These are phyloP conservation scores for Harlomillsia oculata DNA, from an alignment of 1,140 invertebrate genomes.

Conservation along the genomic window DNA sequence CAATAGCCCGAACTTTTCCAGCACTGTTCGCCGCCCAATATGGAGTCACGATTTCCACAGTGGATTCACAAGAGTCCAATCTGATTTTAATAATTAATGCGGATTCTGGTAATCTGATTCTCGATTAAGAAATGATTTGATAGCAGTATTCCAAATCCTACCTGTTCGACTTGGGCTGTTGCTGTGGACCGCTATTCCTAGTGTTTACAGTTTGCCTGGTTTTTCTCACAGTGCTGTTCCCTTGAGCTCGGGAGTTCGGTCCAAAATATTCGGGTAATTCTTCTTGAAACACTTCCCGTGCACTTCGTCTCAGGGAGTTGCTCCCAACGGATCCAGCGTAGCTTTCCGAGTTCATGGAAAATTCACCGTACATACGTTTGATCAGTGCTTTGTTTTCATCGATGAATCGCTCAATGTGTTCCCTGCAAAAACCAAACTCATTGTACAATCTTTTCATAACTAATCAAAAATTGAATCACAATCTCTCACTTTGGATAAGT, in stretches of 20 bases:
- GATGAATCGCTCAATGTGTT: slow-evolving; percentile 79
- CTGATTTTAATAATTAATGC: slow-evolving; percentile 42
- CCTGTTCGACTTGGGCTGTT: slow-evolving; percentile 33
- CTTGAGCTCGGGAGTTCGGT: background rate
- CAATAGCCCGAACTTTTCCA: slow-evolving; percentile 78
- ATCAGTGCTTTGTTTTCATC: slow-evolving; percentile 88
- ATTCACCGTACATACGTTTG: slow-evolving; percentile 83
- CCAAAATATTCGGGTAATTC: slow-evolving; percentile 27
- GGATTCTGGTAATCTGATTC: background rate
- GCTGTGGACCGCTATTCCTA: slow-evolving; percentile 27
- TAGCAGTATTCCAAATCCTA: slow-evolving; percentile 1
- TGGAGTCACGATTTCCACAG: slow-evolving; percentile 84
- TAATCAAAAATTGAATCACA: background rate
- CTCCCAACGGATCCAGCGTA: slow-evolving; percentile 14
- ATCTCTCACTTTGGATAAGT: slow-evolving; percentile 70
- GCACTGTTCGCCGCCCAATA: slow-evolving; percentile 89
- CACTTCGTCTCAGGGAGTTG: slow-evolving; percentile 26
- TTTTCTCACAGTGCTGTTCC: slow-evolving; percentile 3
- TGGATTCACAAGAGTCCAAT: slow-evolving; percentile 79
- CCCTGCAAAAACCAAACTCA: slow-evolving; percentile 50
- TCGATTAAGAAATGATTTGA: background rate
- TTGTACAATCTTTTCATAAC: background rate
- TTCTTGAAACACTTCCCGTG: slow-evolving; percentile 32
- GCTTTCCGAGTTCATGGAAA: slow-evolving; percentile 47
- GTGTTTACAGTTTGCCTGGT: slow-evolving; percentile 35